A percentile compares a stretch with the other conserved stretches of the same genome.
Evolutionary conservation across 2,113 vertebrate genomes (phyloP).

Genomic region (Neolamprologus sp.): DNA sequence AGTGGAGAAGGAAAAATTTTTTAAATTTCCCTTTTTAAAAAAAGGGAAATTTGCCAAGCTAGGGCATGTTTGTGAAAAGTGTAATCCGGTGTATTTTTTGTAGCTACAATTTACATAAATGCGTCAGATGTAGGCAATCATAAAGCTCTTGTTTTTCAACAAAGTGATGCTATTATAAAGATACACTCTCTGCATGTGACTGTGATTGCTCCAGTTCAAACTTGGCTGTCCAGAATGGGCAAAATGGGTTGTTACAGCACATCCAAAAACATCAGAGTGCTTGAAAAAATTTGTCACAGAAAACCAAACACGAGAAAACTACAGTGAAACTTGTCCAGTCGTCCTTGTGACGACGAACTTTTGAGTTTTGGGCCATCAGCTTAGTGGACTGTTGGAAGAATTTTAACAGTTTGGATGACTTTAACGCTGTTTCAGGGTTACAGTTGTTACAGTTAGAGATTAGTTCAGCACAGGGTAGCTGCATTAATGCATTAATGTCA

Average conservation of each 20-base stretch:
- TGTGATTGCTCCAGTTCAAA: not conserved
- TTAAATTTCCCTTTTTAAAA: too few relatives aligned
- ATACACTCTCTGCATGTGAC: not conserved
- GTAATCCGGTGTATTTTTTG: not conserved
- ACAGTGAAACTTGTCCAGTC: not conserved
- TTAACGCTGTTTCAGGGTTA: not conserved
- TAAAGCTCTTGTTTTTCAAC: not conserved
- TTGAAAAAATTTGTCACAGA: not conserved
- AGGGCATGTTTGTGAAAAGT: not conserved
- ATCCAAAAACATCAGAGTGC: not conserved
- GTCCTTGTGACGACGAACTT: accelerated
- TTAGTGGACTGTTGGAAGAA: not conserved
- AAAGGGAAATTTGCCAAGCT: not conserved
- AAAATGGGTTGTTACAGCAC: not conserved
- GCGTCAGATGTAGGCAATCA: not conserved
- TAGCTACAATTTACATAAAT: not conserved
- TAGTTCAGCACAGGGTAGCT: not conserved
- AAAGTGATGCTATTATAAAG: not conserved
- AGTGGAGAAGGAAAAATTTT: too few relatives aligned
- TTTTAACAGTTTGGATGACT: not conserved
- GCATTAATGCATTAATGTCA: not conserved
- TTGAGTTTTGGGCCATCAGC: not conserved
- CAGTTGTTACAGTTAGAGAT: not conserved
- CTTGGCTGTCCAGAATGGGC: not conserved
- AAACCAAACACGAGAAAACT: accelerated